A percentile compares a stretch with the other conserved stretches of the same genome.
Conservation (phyloP, 2,113 vertebrate species). For the Parus major region DNA sequence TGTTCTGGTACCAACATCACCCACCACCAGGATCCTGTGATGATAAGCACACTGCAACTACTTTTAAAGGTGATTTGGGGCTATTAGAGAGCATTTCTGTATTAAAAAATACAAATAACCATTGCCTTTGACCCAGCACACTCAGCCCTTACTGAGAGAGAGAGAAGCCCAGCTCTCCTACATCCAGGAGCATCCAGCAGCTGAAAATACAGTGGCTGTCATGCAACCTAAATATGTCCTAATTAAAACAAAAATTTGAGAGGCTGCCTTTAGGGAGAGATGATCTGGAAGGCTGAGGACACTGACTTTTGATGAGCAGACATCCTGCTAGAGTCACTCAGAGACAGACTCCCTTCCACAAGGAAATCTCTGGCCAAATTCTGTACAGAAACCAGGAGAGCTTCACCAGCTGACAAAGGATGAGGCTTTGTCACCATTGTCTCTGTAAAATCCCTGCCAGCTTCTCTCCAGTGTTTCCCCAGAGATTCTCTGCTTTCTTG, state of each 20-base stretch:
- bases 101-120: neutral
- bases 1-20: neutral
- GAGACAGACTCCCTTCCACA: neutral
- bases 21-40: neutral
- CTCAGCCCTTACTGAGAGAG: neutral
- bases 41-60: neutral
- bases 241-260: neutral
- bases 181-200: neutral
- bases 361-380: neutral
- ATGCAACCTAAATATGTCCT: neutral
- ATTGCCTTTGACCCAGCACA: neutral
- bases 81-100: neutral
- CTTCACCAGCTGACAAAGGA: neutral
- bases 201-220: neutral
- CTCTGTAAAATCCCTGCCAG: neutral
- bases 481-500: neutral
- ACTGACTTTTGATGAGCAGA: neutral
- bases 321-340: neutral
- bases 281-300: neutral
- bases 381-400: neutral
- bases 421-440: neutral
- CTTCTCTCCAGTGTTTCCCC: neutral
- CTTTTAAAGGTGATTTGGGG: neutral
- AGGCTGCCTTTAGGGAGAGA: neutral
- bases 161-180: rapidly evolving